These are phyloP conservation scores for Drosophila sturtevanti DNA, from an alignment of 1,140 invertebrate species.

Conservation along the genomic window DNA sequence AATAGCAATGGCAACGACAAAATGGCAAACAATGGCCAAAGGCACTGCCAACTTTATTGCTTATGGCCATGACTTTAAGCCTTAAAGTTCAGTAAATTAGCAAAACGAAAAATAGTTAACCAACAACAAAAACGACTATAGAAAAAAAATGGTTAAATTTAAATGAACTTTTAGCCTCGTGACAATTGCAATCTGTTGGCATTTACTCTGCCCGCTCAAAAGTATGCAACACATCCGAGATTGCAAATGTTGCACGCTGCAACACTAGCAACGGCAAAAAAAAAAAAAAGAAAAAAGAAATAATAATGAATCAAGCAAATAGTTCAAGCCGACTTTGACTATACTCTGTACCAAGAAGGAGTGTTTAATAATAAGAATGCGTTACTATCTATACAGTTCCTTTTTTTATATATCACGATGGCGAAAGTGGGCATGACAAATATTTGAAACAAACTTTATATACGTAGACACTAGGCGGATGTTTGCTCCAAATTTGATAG, in stretches of 20 bases:
- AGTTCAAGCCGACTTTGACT: too few species aligned
- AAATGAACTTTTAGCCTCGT: conserved; percentile 11
- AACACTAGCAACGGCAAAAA: conserved; percentile 17
- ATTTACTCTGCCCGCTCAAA: conserved; percentile 44
- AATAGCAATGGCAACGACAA: conserved; percentile 23
- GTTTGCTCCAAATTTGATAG: too few species aligned
- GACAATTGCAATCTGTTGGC: conserved; percentile 13
- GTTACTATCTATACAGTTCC: too few species aligned
- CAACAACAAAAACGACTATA: background rate
- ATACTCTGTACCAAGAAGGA: too few species aligned
- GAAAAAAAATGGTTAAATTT: background rate
- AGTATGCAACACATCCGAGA: conserved; percentile 46
- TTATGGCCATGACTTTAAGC: conserved; percentile 20
- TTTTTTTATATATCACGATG: too few species aligned
- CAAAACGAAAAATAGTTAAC: background rate
- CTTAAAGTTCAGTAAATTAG: conserved; percentile 25
- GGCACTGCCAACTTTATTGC: conserved; percentile 41
- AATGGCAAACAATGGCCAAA: conserved; percentile 54
- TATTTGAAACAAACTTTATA: too few species aligned
- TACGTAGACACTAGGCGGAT: too few species aligned
- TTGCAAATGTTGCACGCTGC: conserved; percentile 27
- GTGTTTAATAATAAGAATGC: too few species aligned
- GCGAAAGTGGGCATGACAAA: too few species aligned
- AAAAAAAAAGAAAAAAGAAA: background rate
- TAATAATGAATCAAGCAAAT: too few species aligned